Conservation (phyloP, 2,888 invertebrate species). For the Eupithecia abbreviata region DNA sequence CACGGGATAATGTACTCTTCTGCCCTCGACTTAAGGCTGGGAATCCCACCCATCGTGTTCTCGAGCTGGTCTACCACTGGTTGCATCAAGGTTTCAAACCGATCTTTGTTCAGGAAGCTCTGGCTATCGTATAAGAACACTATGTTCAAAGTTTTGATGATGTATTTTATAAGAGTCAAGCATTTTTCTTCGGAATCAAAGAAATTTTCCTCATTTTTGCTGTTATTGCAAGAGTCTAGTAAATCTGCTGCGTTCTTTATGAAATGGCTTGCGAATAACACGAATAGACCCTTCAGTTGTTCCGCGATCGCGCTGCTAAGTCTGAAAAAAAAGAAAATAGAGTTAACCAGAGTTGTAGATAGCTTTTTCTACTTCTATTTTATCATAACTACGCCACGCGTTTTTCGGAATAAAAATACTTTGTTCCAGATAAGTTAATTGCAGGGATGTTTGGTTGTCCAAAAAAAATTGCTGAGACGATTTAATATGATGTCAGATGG, state of each 20-base stretch:
- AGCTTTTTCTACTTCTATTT: not conserved
- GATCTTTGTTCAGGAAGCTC: conserved; percentile 92
- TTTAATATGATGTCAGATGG: not conserved
- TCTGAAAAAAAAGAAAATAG: conserved; percentile 69
- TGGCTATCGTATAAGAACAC: conserved; percentile 93
- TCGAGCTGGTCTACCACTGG: conserved; percentile 95
- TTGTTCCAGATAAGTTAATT: too few species aligned
- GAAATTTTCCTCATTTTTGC: conserved; percentile 80
- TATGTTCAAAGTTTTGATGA: conserved; percentile 89
- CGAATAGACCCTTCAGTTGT: conserved; percentile 93
- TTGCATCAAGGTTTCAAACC: conserved; percentile 92
- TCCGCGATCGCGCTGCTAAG: conserved; percentile 91
- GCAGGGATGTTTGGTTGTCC: not conserved
- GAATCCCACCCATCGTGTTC: conserved; percentile 87
- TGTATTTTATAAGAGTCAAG: conserved; percentile 86
- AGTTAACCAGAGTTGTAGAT: not conserved
- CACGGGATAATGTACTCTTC: conserved; percentile 88
- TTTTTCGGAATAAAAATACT: too few species aligned
- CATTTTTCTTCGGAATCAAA: conserved; percentile 84
- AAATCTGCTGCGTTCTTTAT: conserved; percentile 90
- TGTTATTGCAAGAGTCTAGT: conserved; percentile 87
- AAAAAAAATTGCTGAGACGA: not conserved
- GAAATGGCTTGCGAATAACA: conserved; percentile 94
- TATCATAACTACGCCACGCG: not conserved
- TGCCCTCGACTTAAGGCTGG: conserved; percentile 84